Conservation (phyloP, 2,888 invertebrate species). For the Eristalis tenax region DNA sequence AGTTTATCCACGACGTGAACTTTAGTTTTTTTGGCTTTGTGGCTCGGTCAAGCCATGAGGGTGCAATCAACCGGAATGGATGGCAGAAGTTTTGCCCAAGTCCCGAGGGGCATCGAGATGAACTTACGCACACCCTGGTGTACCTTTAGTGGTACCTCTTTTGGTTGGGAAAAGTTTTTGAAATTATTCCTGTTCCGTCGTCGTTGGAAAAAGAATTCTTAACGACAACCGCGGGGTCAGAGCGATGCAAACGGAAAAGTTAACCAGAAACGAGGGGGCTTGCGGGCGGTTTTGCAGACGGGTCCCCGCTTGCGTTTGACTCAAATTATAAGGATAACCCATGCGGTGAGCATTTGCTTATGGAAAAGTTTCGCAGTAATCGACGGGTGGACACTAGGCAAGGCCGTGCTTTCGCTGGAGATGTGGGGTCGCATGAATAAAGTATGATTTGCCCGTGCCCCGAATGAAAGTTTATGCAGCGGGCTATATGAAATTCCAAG, state of each 20-base stretch:
- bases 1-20: constrained; percentile 34
- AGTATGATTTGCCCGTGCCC: constrained; percentile 55
- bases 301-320: constrained; percentile 49
- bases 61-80: constrained; percentile 65
- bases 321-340: constrained; percentile 70
- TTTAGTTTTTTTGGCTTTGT: constrained; percentile 25
- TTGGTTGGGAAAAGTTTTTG: constrained; percentile 33
- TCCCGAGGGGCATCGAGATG: constrained; percentile 47
- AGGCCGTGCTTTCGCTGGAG: constrained; percentile 1
- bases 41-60: constrained; percentile 32
- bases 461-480: constrained; percentile 59
- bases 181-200: constrained; percentile 61
- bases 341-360: constrained; percentile 57
- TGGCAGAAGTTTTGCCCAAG: constrained; percentile 47
- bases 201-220: constrained; percentile 59
- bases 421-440: constrained; percentile 57
- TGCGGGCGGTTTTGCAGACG: not conserved
- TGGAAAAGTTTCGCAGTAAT: constrained; percentile 66
- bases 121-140: constrained; percentile 53
- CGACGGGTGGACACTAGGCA: constrained; percentile 39
- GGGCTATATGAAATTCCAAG: constrained; percentile 63
- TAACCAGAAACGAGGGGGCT: constrained; percentile 5
- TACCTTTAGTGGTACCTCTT: constrained; percentile 20
- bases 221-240: constrained; percentile 51
- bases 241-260: constrained; percentile 42